A percentile compares a stretch with the other conserved stretches of the same genome.
Evolutionary conservation across 2,888 invertebrate species (phyloP).

Genomic region (Caenorhabditis becei): DNA sequence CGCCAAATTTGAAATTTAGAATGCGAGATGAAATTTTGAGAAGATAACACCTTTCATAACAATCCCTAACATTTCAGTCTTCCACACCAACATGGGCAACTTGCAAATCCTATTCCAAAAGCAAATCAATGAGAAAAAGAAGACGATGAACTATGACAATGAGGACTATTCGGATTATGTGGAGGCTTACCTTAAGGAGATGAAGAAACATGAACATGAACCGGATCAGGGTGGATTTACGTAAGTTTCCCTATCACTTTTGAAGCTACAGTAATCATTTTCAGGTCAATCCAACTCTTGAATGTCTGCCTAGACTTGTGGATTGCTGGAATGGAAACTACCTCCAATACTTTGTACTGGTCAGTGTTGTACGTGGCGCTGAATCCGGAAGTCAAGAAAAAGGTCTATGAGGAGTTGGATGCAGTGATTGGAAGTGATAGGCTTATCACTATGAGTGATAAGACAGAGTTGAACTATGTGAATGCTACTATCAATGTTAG

Average conservation of each 20-base stretch:
- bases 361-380: conserved; percentile 50
- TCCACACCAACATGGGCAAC: neutral
- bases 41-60: too few relatives aligned
- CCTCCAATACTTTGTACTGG: conserved; percentile 65
- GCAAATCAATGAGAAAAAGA: conserved; percentile 50
- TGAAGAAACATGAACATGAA: conserved; percentile 46
- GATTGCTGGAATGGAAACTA: conserved; percentile 69
- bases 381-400: conserved; percentile 49
- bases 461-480: conserved; percentile 38
- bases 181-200: conserved; percentile 61
- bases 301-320: conserved; percentile 62
- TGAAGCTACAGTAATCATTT: conserved; percentile 1
- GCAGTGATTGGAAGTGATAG: conserved; percentile 36
- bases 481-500: conserved; percentile 56
- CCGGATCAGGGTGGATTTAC: conserved; percentile 37
- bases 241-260: too few relatives aligned
- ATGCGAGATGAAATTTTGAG: too few relatives aligned
- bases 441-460: conserved; percentile 41
- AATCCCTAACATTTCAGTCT: conserved; percentile 1
- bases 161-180: conserved; percentile 55
- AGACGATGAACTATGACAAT: conserved; percentile 51
- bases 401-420: conserved; percentile 57
- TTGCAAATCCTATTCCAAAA: conserved; percentile 24
- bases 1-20: too few relatives aligned
- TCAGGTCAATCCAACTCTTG: conserved; percentile 25